Conservation (phyloP, 2,888 invertebrate species). For the Lycaena phlaeas region DNA sequence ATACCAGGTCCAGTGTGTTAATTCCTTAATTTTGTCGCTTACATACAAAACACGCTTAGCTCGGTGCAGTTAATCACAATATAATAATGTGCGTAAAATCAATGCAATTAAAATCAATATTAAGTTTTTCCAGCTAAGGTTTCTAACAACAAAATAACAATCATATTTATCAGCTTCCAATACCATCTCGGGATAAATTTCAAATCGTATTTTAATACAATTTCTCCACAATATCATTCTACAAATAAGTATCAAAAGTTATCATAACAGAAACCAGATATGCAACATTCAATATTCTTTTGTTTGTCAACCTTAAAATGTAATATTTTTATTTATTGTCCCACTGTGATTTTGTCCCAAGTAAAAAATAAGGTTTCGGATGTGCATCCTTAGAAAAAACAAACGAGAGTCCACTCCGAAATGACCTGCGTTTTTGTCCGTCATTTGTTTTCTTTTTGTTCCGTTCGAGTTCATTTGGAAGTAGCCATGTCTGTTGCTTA, state of each 20-base stretch:
- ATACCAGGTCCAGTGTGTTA: no score
- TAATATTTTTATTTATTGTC: conserved; percentile 6
- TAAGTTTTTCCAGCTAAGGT: no score
- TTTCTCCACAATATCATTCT: no score
- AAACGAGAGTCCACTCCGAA: conserved; percentile 65
- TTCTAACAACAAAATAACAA: no score
- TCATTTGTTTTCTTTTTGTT: conserved; percentile 70
- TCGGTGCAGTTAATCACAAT: no score
- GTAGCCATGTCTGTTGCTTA: conserved; percentile 68
- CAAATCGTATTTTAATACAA: no score
- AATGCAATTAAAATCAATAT: no score
- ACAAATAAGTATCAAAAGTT: not conserved
- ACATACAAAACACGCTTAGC: no score
- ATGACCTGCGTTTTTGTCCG: conserved; percentile 72
- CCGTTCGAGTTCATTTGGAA: conserved; percentile 71
- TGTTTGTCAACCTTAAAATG: not conserved
- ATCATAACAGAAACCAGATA: not conserved
- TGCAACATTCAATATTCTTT: not conserved
- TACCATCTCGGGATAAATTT: no score
- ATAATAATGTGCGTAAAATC: no score
- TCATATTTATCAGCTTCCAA: no score
- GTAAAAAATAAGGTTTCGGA: conserved; percentile 61
- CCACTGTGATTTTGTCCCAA: not conserved
- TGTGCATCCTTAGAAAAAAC: conserved; percentile 63
- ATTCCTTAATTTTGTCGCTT: no score